Evolutionary conservation across 2,797 vertebrate genomes (phyloP).

Genomic region (Pelochelys cantorii): DNA sequence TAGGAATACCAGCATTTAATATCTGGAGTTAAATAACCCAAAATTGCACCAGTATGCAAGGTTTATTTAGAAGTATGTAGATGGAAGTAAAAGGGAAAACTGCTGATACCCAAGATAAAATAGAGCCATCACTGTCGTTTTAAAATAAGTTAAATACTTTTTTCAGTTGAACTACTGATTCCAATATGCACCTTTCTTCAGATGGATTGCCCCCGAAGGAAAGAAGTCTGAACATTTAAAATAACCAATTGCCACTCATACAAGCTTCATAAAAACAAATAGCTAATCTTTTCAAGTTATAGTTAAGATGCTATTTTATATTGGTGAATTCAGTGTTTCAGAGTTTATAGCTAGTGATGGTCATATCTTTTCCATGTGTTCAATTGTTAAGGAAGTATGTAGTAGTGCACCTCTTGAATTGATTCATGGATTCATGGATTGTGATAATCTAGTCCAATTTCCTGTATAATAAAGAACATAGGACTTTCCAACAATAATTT

Average conservation of each 20-base stretch:
- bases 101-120: background rate
- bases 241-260: background rate
- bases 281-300: background rate
- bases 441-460: no score
- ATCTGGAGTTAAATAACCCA: background rate
- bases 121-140: background rate
- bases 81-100: background rate
- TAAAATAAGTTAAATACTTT: background rate
- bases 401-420: background rate
- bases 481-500: no score
- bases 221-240: background rate
- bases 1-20: background rate
- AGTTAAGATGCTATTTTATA: background rate
- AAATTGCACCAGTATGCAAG: background rate
- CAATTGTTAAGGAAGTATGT: background rate
- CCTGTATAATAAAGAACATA: no score
- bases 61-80: background rate
- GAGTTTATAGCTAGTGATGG: background rate
- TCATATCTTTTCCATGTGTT: background rate
- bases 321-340: background rate
- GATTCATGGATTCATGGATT: no score
- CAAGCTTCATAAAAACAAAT: background rate
- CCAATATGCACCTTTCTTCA: background rate
- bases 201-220: background rate
- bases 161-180: background rate